phyloP scores from a whole-genome alignment of 2,888 invertebrate species.

The Helleia helle region DNA sequence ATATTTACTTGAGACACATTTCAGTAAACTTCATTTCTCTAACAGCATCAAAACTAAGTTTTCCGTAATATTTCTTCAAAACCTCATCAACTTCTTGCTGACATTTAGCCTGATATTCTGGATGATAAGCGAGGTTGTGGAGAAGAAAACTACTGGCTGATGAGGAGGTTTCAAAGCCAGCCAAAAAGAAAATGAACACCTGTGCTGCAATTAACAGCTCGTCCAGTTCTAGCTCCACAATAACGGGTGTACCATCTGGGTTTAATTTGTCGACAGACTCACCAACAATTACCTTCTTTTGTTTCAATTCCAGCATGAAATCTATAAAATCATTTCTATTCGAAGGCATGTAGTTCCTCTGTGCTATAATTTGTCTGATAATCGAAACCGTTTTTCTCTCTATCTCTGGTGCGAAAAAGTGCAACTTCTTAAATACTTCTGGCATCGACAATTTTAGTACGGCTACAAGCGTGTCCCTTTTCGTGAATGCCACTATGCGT shows the following conservation, averaged over 20 bases:
- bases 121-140: conserved; percentile 23
- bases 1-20: conserved; percentile 3
- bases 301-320: conserved; percentile 15
- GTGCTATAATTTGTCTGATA: conserved; percentile 15
- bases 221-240: conserved; percentile 15
- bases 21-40: conserved; percentile 25
- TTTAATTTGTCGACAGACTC: conserved; percentile 16
- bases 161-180: conserved; percentile 38
- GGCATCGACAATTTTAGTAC: conserved; percentile 38
- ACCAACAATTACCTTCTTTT: conserved; percentile 16
- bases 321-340: conserved; percentile 18
- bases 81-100: conserved; percentile 25
- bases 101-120: conserved; percentile 19
- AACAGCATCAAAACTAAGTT: conserved; percentile 25
- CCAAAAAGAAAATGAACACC: conserved; percentile 31
- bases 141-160: conserved; percentile 23
- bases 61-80: conserved; percentile 21
- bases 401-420: conserved; percentile 24
- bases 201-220: conserved; percentile 23
- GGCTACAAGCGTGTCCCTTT: conserved; percentile 24
- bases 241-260: conserved; percentile 14
- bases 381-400: conserved; percentile 32
- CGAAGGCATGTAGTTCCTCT: conserved; percentile 16
- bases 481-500: conserved; percentile 30
- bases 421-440: conserved; percentile 29